These are phyloP conservation scores for Tachina fera DNA, from an alignment of 2,888 invertebrate genomes.

Conservation along the genomic window DNA sequence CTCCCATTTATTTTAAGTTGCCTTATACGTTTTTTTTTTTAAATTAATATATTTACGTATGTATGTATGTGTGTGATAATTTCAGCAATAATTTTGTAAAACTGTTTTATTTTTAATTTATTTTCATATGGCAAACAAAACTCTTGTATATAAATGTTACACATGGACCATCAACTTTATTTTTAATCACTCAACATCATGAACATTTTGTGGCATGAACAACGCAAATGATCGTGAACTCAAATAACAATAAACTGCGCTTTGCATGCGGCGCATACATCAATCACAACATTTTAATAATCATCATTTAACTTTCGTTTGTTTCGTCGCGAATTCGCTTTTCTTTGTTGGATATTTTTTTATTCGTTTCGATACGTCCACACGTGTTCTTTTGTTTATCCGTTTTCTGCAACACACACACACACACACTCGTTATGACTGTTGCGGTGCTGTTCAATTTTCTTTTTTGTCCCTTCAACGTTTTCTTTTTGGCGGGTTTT, in stretches of 20 bases:
- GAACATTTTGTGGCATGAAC: conserved; percentile 58
- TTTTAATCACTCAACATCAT: conserved; percentile 45
- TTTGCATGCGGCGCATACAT: conserved; percentile 60
- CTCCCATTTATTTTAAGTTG: conserved; percentile 51
- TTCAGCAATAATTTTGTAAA: conserved; percentile 48
- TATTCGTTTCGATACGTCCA: conserved; percentile 14
- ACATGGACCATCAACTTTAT: conserved; percentile 29
- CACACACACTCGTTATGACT: conserved; percentile 51
- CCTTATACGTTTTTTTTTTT: conserved; percentile 19
- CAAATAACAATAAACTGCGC: conserved; percentile 42
- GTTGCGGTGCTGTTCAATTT: conserved; percentile 46
- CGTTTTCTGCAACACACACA: conserved; percentile 34
- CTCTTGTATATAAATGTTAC: conserved; percentile 51
- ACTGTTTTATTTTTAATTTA: conserved; percentile 62
- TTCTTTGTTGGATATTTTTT: conserved; percentile 20
- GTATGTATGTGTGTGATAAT: conserved; percentile 60
- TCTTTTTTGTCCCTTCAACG: background rate
- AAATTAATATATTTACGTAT: too few relatives aligned
- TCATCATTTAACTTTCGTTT: conserved; percentile 25
- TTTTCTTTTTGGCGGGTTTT: conserved; percentile 8
- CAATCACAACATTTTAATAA: conserved; percentile 28
- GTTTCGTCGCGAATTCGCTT: background rate
- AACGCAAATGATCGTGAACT: conserved; percentile 39
- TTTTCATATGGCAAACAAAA: conserved; percentile 56
- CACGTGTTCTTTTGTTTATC: conserved; percentile 12